phyloP scores from a whole-genome alignment of 1,140 invertebrate genomes.

The Dysdera silvatica region DNA sequence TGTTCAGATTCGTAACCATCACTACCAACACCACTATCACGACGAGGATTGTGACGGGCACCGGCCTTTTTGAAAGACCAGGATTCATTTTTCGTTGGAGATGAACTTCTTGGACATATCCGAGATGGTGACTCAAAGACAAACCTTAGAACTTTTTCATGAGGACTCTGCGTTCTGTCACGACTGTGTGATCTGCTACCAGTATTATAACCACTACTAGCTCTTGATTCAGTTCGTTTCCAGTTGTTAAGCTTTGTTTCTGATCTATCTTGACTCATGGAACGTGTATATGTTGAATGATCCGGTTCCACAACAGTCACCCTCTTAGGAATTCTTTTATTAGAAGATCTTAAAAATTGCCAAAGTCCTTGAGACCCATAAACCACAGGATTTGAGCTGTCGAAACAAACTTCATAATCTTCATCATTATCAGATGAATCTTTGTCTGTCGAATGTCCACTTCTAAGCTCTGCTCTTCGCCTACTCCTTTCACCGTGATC shows the following conservation, averaged over 20 bases:
- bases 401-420: conserved; percentile 25
- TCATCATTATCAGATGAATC: conserved; percentile 29
- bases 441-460: conserved; percentile 14
- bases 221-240: conserved; percentile 17
- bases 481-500: conserved; percentile 9
- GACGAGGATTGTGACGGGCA: conserved; percentile 15
- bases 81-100: conserved; percentile 5
- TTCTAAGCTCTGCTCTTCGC: conserved; percentile 12
- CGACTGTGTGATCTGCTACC: conserved; percentile 24
- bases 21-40: conserved; percentile 29
- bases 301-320: conserved; percentile 3
- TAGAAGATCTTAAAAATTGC: conserved; percentile 22
- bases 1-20: conserved; percentile 28
- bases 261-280: conserved; percentile 22
- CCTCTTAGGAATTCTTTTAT: conserved; percentile 5
- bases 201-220: conserved; percentile 24
- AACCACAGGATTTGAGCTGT: conserved; percentile 22
- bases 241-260: conserved; percentile 14
- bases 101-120: background rate
- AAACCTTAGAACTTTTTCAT: conserved; percentile 27
- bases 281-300: conserved; percentile 7
- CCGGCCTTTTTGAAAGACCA: conserved; percentile 14
- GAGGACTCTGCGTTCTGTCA: conserved; percentile 25
- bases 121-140: conserved; percentile 17
- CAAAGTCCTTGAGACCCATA: conserved; percentile 32